A percentile compares a stretch with the other conserved stretches of the same genome.
Evolutionary conservation across 2,113 vertebrate genomes (phyloP).

Genomic region (Progne subis): DNA sequence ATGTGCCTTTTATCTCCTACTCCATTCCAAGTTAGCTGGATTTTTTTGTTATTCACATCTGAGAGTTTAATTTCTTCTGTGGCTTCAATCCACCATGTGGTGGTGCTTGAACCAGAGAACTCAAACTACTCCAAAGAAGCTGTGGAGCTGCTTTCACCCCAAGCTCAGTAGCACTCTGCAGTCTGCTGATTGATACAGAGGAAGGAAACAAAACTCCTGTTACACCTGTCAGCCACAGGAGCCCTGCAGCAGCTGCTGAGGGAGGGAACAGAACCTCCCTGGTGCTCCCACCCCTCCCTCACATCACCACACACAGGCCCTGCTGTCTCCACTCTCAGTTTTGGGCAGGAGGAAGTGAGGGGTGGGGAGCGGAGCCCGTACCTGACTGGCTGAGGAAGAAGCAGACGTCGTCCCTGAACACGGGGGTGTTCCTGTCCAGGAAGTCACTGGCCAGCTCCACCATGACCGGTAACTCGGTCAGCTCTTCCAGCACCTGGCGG

Average conservation of each 20-base stretch:
- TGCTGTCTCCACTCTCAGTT: background rate
- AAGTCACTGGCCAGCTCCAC: conserved; percentile 98
- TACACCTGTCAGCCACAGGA: background rate
- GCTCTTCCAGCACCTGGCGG: conserved; percentile 95
- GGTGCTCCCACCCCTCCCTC: background rate
- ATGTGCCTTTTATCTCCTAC: background rate
- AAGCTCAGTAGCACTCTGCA: background rate
- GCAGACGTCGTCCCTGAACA: conserved; percentile 97
- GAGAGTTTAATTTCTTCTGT: background rate
- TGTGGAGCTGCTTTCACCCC: background rate
- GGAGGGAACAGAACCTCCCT: background rate
- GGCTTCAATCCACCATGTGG: background rate
- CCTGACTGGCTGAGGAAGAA: conserved; percentile 99
- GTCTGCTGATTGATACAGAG: background rate
- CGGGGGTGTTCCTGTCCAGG: conserved; percentile 95
- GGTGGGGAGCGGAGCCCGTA: background rate
- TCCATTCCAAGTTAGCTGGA: background rate
- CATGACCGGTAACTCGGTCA: conserved; percentile 97
- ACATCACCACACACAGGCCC: rapidly evolving
- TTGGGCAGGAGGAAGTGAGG: background rate
- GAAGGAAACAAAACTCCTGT: background rate
- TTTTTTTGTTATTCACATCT: background rate
- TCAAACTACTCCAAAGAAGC: background rate
- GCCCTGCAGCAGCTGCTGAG: background rate
- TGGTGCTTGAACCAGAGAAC: background rate